Conservation (phyloP, 1,140 invertebrate species). For the Euwallacea fornicatus region DNA sequence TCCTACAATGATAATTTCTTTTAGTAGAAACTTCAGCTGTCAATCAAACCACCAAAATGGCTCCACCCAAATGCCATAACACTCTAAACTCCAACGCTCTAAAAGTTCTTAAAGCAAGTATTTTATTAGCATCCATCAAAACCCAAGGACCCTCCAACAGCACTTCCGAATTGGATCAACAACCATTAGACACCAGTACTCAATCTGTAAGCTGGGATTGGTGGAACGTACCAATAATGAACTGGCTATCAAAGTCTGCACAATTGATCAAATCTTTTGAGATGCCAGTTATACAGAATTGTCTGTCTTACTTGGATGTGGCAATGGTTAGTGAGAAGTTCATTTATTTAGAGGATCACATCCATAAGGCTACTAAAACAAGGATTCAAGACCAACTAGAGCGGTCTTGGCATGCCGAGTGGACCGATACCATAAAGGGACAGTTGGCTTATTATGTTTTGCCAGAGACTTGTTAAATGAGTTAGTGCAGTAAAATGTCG, state of each 20-base stretch:
- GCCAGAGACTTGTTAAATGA: constrained; percentile 1
- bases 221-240: constrained; percentile 56
- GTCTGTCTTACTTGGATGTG: constrained; percentile 43
- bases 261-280: constrained; percentile 38
- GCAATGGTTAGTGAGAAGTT: constrained; percentile 41
- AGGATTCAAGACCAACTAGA: constrained; percentile 52
- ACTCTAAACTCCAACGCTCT: constrained; percentile 20
- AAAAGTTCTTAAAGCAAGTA: constrained; percentile 48
- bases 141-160: constrained; percentile 18
- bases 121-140: constrained; percentile 49
- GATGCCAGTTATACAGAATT: constrained; percentile 18
- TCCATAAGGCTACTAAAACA: constrained; percentile 50
- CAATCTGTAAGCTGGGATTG: constrained; percentile 53
- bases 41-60: no score
- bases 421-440: constrained; percentile 49
- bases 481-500: no score
- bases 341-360: constrained; percentile 47
- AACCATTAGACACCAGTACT: constrained; percentile 6
- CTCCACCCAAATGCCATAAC: no score
- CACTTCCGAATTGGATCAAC: constrained; percentile 3
- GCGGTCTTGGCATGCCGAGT: constrained; percentile 52
- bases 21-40: no score
- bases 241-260: constrained; percentile 55
- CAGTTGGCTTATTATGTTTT: constrained; percentile 25
- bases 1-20: no score